Base-by-base conservation (phyloP, 2,888 invertebrate genomes). In the Drosophila limbata region DNA sequence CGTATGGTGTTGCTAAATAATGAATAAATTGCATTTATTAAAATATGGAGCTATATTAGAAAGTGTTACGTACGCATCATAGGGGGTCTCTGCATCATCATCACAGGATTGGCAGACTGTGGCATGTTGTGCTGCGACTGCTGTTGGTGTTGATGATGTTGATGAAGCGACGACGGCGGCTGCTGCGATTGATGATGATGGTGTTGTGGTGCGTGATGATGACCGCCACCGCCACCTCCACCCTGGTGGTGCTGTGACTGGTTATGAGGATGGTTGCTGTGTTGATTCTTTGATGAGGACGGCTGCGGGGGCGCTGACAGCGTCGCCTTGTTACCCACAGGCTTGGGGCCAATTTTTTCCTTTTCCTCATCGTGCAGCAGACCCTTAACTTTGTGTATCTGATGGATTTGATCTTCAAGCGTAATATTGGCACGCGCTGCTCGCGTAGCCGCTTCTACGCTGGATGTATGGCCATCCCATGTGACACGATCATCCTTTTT, bases 381-480 rank as follows among this genome's bases (percentile, higher is more conserved):
- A 3, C 98, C 98, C 92, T 98, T 98, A 1, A 97, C 92, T 93
- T 98, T 98, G 92, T 99, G 98, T 86, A 99, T 99, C 93, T 98
- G 98, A 92, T 98, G 98, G 83, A 99, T 99, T 93, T 98, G 98
- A 88, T 99, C 98, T 91, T 98, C 98, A 33, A 99, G 94, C 1
- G 98, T 98, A 89, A 99, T 98, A 91, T 98, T 98, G 0, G 98
- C 98, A 40, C 98, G 94, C 0, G 98, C 98, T 8, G 98, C 98
- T 55, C 98, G 93, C 0, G 98, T 97, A 4, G 98, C 98, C 1
- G 98, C 98, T 93, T 99, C 99, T 83, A 99, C 98, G 86, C 98
- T 98, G 17, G 97, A 97, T 0, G 98, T 98, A 93, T 99, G 98
- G 0, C 99, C 99, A 93, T 99, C 99, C 99, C 99, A 99, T 55